phyloP scores from a whole-genome alignment of 2,888 invertebrate species.

The Ditula angustiorana region DNA sequence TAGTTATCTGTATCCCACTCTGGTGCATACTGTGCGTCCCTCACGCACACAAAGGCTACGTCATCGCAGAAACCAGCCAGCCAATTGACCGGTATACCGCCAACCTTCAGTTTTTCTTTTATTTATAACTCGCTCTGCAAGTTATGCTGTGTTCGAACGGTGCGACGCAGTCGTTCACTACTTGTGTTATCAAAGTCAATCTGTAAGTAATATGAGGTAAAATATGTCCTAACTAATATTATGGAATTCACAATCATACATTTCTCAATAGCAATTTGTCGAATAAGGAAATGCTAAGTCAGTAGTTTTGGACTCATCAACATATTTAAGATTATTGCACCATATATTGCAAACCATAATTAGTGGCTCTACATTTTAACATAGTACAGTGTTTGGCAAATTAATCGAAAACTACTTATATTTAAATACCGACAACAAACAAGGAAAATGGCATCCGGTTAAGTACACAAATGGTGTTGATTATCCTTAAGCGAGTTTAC shows the following conservation, averaged over 20 bases:
- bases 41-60: conserved; percentile 68
- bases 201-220: not conserved
- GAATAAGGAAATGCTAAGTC: not conserved
- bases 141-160: conserved; percentile 71
- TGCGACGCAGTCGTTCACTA: conserved; percentile 45
- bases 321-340: too few species aligned
- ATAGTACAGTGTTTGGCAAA: not conserved
- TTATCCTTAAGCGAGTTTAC: conserved; percentile 18
- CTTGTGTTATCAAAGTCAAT: not conserved
- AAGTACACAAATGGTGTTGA: conserved; percentile 29
- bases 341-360: too few species aligned
- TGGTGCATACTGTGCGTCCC: conserved; percentile 52
- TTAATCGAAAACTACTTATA: too few species aligned
- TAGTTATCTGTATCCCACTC: conserved; percentile 56
- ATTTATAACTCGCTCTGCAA: conserved; percentile 83
- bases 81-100: conserved; percentile 85
- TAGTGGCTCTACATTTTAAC: too few species aligned
- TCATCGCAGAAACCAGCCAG: conserved; percentile 84
- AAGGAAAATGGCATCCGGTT: not conserved
- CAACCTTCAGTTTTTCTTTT: conserved; percentile 85
- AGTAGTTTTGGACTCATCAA: too few species aligned
- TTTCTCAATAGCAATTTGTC: too few species aligned
- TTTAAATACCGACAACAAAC: not conserved
- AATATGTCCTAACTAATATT: not conserved
- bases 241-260: too few species aligned